Base-by-base conservation (phyloP, 2,113 vertebrate species). In the Sclerurus mexicanus region DNA sequence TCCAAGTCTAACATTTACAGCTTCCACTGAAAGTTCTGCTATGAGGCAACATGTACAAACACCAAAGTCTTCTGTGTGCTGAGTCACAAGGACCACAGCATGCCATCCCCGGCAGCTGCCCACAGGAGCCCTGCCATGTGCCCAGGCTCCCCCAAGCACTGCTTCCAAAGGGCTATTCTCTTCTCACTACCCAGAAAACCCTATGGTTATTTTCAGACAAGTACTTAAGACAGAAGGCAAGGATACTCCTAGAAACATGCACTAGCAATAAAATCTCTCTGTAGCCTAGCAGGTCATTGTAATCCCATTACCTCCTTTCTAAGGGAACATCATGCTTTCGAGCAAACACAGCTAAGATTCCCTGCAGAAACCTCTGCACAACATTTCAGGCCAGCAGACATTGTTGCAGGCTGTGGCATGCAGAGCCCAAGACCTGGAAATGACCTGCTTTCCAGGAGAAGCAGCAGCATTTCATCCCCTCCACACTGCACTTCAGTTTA, bases 31-130 rank as follows among this genome's bases (percentile, higher is more conserved):
- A 49, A 6, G n/a, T 53, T 78, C n/a, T 89, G 64, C 55, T 77
- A 81, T 18, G 27, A 46, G 76, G 49, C 21, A 67, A 39, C 14
- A 11, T 1, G 56, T 12, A 50, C 42, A 24, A 73, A 47, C 47
- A 67, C 4, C 6, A 1, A 27, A 58, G 79, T 3, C 3, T 68
- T 79, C 25, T 50, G n/a, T 0, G 0, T 11, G 31, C 16, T 1
- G 1, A 91, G 20, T 62, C 78, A 85, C 31, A 35, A 27, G 9
- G 31, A 80, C 24, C 5, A 2, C 90, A 78, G 71, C 55, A 13
- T 6, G 5, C 19, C 37, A 53, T 46, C 37, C 85, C 49, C 14
- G 7, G 71, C n/a, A 68, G 18, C 53, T 85, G 63, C 69, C 63
- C 13, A 3, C 28, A 5, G 24, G 44, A 89, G 69, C 16, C 21